A percentile compares a stretch with the other conserved stretches of the same genome.
Conservation (phyloP, 2,888 invertebrate species). For the Eugnorisma glareosa region DNA sequence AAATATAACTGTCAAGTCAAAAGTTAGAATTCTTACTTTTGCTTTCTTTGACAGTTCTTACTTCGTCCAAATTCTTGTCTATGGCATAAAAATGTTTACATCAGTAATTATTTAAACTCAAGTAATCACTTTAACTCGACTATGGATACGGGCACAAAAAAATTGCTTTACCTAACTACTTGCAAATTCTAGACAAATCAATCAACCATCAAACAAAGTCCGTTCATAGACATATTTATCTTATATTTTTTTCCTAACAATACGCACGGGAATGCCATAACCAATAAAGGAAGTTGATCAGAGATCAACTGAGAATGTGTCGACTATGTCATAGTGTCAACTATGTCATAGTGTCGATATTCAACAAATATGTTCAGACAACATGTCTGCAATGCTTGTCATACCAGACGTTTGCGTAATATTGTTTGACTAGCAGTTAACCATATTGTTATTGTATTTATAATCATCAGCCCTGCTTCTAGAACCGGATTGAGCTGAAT, state of each 20-base stretch:
- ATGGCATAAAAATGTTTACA: too few relatives aligned
- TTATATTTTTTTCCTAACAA: constrained; percentile 14
- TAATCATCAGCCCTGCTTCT: background rate
- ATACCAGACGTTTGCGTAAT: constrained; percentile 1
- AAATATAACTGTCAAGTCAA: too few relatives aligned
- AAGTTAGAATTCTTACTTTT: too few relatives aligned
- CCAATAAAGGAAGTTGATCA: constrained; percentile 45
- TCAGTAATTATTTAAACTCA: too few relatives aligned
- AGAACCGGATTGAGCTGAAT: background rate
- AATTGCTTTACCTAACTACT: too few relatives aligned
- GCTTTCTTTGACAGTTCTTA: too few relatives aligned
- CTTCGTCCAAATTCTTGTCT: too few relatives aligned
- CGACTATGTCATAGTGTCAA: constrained; percentile 30
- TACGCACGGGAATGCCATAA: constrained; percentile 27
- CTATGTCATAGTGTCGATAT: constrained; percentile 15
- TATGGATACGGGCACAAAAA: too few relatives aligned
- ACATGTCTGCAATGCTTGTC: constrained; percentile 3
- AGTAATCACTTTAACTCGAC: too few relatives aligned
- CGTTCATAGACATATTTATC: background rate
- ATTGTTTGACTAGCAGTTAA: background rate
- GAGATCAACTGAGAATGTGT: constrained; percentile 15
- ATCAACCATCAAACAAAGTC: background rate
- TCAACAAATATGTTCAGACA: constrained; percentile 32
- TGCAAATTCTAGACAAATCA: background rate
- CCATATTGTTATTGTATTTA: background rate